phyloP scores from a whole-genome alignment of 2,888 invertebrate genomes.

The Yponomeuta cagnagella region DNA sequence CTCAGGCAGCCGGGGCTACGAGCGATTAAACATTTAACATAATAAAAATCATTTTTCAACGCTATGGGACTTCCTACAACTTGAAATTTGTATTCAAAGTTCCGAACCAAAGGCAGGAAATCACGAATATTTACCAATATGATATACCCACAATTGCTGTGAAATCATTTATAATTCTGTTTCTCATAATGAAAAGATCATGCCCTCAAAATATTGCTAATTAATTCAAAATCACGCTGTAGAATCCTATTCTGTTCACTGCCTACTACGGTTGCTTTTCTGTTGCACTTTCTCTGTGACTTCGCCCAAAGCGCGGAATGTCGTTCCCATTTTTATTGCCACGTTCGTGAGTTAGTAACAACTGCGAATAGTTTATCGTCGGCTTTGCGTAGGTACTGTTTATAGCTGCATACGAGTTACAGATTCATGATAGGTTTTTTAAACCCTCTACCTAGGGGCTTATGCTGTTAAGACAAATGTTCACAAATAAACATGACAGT shows the following conservation, averaged over 20 bases:
- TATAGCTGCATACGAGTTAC: not conserved
- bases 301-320: constrained; percentile 31
- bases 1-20: too few species aligned
- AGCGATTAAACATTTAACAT: too few species aligned
- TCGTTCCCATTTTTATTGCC: constrained; percentile 39
- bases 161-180: too few species aligned
- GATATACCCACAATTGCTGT: too few species aligned
- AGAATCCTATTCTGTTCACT: not conserved
- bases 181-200: too few species aligned
- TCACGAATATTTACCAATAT: too few species aligned
- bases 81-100: too few species aligned
- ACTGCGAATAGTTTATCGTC: constrained; percentile 32
- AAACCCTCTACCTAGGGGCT: not conserved
- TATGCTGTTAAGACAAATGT: not conserved
- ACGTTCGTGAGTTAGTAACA: constrained; percentile 25
- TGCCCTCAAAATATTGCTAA: too few species aligned
- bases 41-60: too few species aligned
- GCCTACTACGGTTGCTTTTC: not conserved
- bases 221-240: too few species aligned
- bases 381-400: constrained; percentile 20
- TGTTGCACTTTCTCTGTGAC: constrained; percentile 9
- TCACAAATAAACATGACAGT: not conserved
- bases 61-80: too few species aligned
- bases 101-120: too few species aligned
- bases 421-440: not conserved